Evolutionary conservation across 2,888 invertebrate species (phyloP).

Genomic region (Spatulosminthurus flaviceps): DNA sequence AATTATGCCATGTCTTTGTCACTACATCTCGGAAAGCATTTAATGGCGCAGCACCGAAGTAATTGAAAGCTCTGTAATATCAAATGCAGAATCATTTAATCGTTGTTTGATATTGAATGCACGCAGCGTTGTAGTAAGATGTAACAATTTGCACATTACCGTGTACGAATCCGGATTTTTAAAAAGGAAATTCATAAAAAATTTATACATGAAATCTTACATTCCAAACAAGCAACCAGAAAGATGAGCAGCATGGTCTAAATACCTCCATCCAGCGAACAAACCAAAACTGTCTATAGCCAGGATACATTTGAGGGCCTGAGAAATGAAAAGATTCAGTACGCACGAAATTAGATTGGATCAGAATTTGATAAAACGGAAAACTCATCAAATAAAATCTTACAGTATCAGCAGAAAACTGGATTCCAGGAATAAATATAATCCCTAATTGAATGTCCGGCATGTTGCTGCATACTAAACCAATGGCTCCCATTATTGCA

Average conservation of each 20-base stretch:
- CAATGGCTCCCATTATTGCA: constrained; percentile 90
- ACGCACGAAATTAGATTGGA: neutral
- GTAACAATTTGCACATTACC: no score
- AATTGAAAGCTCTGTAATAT: constrained; percentile 57
- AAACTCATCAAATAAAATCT: constrained; percentile 65
- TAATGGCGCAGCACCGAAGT: constrained; percentile 55
- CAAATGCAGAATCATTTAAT: no score
- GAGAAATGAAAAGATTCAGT: no score
- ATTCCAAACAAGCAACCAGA: constrained; percentile 93
- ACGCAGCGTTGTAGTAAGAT: no score
- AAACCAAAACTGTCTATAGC: constrained; percentile 85
- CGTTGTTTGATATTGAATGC: no score
- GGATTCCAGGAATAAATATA: constrained; percentile 87
- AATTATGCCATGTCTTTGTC: constrained; percentile 58
- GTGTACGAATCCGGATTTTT: no score
- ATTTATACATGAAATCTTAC: no score
- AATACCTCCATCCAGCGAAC: constrained; percentile 85
- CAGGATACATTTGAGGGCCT: constrained; percentile 89
- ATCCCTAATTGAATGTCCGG: constrained; percentile 90
- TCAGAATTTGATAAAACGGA: neutral
- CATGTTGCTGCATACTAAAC: constrained; percentile 85
- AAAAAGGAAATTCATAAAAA: no score
- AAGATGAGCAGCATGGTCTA: constrained; percentile 99
- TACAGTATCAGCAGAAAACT: constrained; percentile 86
- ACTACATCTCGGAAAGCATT: constrained; percentile 58